Base-by-base conservation (phyloP, 1,140 invertebrate genomes). In the Gerris buenoi region DNA sequence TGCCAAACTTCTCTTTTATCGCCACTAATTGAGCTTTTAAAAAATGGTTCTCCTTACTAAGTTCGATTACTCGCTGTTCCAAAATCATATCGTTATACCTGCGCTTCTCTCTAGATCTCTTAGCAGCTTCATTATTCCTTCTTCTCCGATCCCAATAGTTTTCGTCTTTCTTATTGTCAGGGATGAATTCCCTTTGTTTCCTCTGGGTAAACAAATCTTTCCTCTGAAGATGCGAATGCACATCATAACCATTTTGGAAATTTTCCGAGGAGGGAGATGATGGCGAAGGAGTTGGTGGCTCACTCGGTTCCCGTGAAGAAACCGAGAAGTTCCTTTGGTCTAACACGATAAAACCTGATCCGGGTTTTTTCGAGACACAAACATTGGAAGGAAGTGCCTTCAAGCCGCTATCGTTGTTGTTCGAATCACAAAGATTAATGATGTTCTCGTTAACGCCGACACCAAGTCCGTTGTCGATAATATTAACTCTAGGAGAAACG, bases 11-110 rank as follows among this genome's bases (percentile, higher is more conserved):
- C 70, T 96, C 93, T 69, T 92, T 90, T 62, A 98, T 90, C 2
- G 93, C 91, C 67, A 89, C 87, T 14, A 98, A 79, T 73, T 98
- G 95, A 0, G 92, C 90, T 77, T 93, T 90, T 0, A 98, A 81
- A 15, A 95, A 86, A 74, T 93, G 88, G 75, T 97, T 98, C 76
- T 97, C 94, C 76, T 95, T 93, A 70, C 91, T 94, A 2, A 98
- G 79, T 76, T 97, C 93, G 64, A 95, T 86, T 18, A 98, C 95
- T 29, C 93, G 81, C 71, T 93, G 91, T 75, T 97, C 94, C 13
- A 97, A 80, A 0, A 96, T 92, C 90, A 98, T 94, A 77, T 98
- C 95, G 75, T 97, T 97, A 79, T 95, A 89, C 14, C 95, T 84
- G 22, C 95, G 82, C 79, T 98, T 98, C 77, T 98, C 95, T 0